Evolutionary conservation across 2,797 vertebrate species (phyloP).

Genomic region (Nothura maculosa): DNA sequence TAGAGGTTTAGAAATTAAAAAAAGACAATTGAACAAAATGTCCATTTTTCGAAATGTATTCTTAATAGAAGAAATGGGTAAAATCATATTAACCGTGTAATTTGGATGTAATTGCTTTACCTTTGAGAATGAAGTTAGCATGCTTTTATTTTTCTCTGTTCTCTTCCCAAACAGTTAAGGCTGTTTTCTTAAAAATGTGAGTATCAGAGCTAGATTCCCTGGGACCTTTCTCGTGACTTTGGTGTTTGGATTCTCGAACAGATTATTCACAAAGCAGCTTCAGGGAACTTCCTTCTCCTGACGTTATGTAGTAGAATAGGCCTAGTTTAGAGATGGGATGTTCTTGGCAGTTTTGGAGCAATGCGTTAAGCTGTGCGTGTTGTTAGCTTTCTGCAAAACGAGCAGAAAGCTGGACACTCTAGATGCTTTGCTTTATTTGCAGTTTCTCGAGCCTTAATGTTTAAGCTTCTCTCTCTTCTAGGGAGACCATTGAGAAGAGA

Average conservation of each 20-base stretch:
- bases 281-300: not conserved
- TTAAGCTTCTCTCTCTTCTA: slow-evolving; percentile 64
- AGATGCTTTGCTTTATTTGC: not conserved
- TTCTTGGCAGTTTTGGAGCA: not conserved
- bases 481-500: slow-evolving; percentile 93
- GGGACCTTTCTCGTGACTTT: not conserved
- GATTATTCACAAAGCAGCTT: not conserved
- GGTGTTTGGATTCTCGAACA: not conserved
- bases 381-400: not conserved
- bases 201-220: not conserved
- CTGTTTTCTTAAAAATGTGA: not conserved
- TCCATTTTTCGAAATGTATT: not conserved
- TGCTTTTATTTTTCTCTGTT: not conserved
- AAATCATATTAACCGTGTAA: not conserved
- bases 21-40: not conserved
- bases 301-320: not conserved
- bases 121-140: not conserved
- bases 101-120: not conserved
- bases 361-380: not conserved
- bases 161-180: not conserved
- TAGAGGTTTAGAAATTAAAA: not conserved
- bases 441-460: slow-evolving; percentile 23
- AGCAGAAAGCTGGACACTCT: not conserved
- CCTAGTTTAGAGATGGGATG: not conserved
- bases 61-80: not conserved